Evolutionary conservation across 2,113 vertebrate genomes (phyloP).

Genomic region (Thalassarche chlororhynchos): DNA sequence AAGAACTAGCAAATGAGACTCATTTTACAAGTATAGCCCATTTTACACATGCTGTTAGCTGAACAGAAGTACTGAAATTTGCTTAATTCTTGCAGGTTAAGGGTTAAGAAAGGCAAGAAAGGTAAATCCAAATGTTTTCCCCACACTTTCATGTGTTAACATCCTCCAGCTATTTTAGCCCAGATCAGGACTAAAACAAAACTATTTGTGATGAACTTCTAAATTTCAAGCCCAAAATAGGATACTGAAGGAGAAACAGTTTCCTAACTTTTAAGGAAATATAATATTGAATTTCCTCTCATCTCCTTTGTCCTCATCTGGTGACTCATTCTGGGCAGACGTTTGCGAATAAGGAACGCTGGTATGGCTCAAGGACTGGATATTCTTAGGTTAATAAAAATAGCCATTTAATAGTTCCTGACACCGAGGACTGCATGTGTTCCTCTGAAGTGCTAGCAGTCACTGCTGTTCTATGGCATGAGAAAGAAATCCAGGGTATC

Average conservation of each 20-base stretch:
- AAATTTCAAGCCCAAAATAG: neutral
- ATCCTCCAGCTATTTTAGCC: neutral
- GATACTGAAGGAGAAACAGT: neutral
- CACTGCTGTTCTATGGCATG: neutral
- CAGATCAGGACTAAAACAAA: neutral
- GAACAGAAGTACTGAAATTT: neutral
- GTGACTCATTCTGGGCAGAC: neutral
- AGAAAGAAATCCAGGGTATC: neutral
- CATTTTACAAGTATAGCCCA: neutral
- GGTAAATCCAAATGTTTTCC: neutral
- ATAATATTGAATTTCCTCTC: neutral
- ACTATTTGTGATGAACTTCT: neutral
- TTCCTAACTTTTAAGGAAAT: neutral
- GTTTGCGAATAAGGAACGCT: neutral
- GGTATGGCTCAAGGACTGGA: neutral
- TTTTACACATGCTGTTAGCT: neutral
- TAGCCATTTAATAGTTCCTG: neutral
- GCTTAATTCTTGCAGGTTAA: neutral
- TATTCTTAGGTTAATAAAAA: neutral
- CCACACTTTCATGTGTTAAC: neutral
- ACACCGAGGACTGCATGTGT: neutral
- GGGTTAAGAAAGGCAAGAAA: neutral
- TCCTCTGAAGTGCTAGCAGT: neutral
- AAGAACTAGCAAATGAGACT: slow-evolving; percentile 27
- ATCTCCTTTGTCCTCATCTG: neutral